Conservation (phyloP, 92 coral and sea anemone genomes). For the Bergia puertoricense region DNA sequence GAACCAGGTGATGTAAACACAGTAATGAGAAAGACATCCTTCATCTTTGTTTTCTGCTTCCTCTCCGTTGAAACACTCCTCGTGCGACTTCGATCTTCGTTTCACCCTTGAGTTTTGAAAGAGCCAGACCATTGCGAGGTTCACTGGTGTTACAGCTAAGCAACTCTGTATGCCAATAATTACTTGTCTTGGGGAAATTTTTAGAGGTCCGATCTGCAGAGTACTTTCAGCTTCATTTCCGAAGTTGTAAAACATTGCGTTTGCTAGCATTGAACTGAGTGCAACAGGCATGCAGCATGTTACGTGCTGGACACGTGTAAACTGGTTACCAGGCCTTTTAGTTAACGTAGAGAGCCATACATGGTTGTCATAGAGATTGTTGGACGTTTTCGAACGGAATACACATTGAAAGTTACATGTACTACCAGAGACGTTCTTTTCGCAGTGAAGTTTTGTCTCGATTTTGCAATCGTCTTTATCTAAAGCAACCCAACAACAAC, state of each 20-base stretch:
- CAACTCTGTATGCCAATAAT: constrained; percentile 64
- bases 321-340: constrained; percentile 44
- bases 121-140: constrained; percentile 35
- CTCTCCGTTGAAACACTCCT: no score
- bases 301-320: constrained; percentile 66
- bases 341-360: constrained; percentile 63
- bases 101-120: constrained; percentile 15
- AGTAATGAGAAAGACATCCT: constrained; percentile 58
- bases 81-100: no score
- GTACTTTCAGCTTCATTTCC: constrained; percentile 38
- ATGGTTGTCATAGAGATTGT: constrained; percentile 54
- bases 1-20: constrained; percentile 63
- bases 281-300: constrained; percentile 60
- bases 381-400: constrained; percentile 34
- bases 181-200: constrained; percentile 48
- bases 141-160: constrained; percentile 58
- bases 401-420: constrained; percentile 18
- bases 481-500: constrained; percentile 51
- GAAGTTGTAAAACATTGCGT: constrained; percentile 68
- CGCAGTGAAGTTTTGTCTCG: not conserved
- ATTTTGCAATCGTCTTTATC: constrained; percentile 50
- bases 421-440: not conserved
- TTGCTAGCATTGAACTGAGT: constrained; percentile 58
- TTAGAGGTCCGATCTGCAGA: constrained; percentile 58
- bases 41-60: constrained; percentile 7